Percentiles rank a stretch among this genome's conserved stretches.
Conservation (phyloP, 2,797 vertebrate genomes). For the Molossus molossus region DNA sequence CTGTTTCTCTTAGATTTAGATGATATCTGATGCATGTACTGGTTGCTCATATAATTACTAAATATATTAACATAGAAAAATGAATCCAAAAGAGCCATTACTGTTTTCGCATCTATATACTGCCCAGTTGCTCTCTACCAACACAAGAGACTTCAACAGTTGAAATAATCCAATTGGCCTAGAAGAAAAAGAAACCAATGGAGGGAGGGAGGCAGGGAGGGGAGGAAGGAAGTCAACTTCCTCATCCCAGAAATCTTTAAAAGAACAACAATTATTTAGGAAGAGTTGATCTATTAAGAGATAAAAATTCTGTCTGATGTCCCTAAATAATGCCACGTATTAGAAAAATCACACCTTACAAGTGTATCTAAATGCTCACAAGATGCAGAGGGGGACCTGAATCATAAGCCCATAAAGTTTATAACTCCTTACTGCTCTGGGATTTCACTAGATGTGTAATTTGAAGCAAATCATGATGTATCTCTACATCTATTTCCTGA, state of each 20-base stretch:
- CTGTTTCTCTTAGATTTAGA: constrained; percentile 13
- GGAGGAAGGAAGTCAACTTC: background rate
- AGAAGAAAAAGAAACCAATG: constrained; percentile 34
- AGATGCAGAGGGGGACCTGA: background rate
- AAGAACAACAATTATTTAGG: constrained; percentile 34
- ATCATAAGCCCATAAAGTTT: background rate
- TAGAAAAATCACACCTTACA: constrained; percentile 11
- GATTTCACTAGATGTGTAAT: constrained; percentile 20
- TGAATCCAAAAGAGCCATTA: background rate
- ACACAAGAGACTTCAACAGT: constrained; percentile 4
- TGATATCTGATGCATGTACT: background rate
- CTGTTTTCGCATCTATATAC: background rate
- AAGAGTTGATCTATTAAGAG: constrained; percentile 5
- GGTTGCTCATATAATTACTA: background rate
- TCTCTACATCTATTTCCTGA: background rate
- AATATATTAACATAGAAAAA: constrained; percentile 38
- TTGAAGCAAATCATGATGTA: background rate
- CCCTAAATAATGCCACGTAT: background rate
- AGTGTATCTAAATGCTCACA: background rate
- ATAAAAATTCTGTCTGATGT: constrained; percentile 33
- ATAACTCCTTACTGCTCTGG: background rate
- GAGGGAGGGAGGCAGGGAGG: background rate
- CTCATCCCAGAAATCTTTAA: constrained; percentile 21
- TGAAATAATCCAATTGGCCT: constrained; percentile 31
- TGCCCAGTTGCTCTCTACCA: background rate